Conservation (phyloP, 2,797 vertebrate species). For the Silurus aristotelis region DNA sequence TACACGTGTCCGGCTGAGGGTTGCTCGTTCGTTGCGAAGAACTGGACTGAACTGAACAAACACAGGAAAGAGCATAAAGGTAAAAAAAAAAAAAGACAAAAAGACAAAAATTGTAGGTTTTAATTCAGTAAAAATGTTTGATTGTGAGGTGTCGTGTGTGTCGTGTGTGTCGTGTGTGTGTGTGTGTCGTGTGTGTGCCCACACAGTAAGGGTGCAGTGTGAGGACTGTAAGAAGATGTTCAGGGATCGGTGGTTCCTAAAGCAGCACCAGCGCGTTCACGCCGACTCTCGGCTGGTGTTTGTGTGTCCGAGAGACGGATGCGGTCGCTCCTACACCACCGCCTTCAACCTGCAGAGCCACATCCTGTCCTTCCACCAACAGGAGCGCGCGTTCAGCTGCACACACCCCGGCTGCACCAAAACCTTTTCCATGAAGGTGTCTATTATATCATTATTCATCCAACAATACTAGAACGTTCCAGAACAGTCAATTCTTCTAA, state of each 20-base stretch:
- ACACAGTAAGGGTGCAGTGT: conserved; percentile 66
- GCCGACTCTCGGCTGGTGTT: conserved; percentile 70
- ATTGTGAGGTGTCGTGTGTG: background rate
- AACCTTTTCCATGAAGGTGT: conserved; percentile 84
- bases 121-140: background rate
- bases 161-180: background rate
- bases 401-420: conserved; percentile 77
- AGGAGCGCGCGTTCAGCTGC: conserved; percentile 78
- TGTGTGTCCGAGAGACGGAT: conserved; percentile 80
- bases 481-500: no score
- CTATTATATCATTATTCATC: background rate
- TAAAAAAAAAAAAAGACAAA: conserved; percentile 6
- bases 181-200: conserved; percentile 23
- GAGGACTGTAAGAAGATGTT: conserved; percentile 80
- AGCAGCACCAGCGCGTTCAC: conserved; percentile 83
- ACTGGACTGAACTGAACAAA: conserved; percentile 85
- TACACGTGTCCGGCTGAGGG: conserved; percentile 81
- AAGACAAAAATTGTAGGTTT: background rate
- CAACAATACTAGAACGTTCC: background rate
- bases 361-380: conserved; percentile 88
- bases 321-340: conserved; percentile 85
- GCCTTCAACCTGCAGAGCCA: conserved; percentile 90
- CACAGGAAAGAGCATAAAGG: conserved; percentile 75
- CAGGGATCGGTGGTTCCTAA: conserved; percentile 78
- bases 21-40: conserved; percentile 83